Conservation (phyloP, 2,797 vertebrate genomes). For the Myioborus melanocephalus region DNA sequence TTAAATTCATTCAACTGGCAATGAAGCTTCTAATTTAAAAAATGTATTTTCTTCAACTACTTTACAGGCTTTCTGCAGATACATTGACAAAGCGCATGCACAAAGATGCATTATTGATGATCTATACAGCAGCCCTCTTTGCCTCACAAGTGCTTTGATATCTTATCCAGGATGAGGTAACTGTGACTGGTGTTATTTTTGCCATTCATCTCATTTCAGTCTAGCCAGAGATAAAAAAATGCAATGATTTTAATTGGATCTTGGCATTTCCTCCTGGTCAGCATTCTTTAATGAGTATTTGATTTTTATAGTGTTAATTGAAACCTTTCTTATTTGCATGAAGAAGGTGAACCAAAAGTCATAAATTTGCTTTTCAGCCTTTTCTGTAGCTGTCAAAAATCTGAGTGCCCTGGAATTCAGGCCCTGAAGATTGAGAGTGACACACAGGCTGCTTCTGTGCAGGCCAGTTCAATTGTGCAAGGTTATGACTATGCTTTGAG, state of each 20-base stretch:
- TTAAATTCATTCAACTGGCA: background rate
- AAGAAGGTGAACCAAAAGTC: background rate
- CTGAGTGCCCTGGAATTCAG: background rate
- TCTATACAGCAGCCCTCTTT: background rate
- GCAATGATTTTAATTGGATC: background rate
- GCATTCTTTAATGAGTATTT: background rate
- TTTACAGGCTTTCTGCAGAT: background rate
- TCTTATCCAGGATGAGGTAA: background rate
- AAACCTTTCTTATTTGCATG: background rate
- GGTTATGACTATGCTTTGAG: background rate
- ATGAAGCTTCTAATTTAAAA: background rate
- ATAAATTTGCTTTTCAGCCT: background rate
- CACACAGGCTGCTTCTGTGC: background rate
- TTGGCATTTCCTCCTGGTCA: background rate
- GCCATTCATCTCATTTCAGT: background rate
- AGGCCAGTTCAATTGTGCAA: background rate
- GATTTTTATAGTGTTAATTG: background rate
- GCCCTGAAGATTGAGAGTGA: background rate
- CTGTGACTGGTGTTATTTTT: background rate
- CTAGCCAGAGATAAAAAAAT: background rate
- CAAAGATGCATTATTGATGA: background rate
- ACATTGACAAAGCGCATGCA: background rate
- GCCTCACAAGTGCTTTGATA: background rate
- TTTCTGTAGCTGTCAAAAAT: background rate
- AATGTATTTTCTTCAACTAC: background rate